Evolutionary conservation across 2,113 vertebrate species (phyloP), one percentile per base, ranked within the genome.

Genomic region (Psittacara wagleri): DNA sequence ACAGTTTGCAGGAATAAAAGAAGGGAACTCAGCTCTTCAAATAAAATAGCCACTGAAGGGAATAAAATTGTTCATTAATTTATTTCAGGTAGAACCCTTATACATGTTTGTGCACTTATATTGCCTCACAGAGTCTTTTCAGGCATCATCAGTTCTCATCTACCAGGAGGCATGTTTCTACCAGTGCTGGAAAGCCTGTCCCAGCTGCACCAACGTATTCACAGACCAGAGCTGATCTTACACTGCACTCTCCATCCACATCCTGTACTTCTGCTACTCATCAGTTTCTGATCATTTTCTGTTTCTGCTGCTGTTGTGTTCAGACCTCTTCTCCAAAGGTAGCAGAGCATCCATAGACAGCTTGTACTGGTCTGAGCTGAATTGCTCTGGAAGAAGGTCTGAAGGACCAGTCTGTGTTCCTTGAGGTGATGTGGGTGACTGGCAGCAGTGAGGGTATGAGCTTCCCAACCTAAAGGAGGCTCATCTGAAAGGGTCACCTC

Each of bases 61-160:
- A 93, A 77, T 81, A 88, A 75, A 83, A 77, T 54, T 43, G 11
- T 64, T 92, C 44, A 94, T 88, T 91, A 92, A 94, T 95, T 94
- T 86, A 96, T 94, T 91, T 87, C 39, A 17, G 22, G 44, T 61
- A 2, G 2, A 92, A 64, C 27, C 1, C 72, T 78, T 52, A 3
- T 78, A 94, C 93, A 95, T 62, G 94, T 82, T 92, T 95, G 84
- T 83, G 78, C 94, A 91, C 82, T 95, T 94, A 94, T 73, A 94
- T 96, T 96, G 86, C 91, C 93, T 91, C 52, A 48, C 16, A 76
- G 69, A 72, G 87, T 89, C 81, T 72, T 87, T 95, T 94, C 91
- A 95, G 93, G 94, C 91, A 91, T 80, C 78, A 73, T 69, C 81
- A 83, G 37, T 7, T 95, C 75, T 73, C 52, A 24, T 3, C 20